Conservation (phyloP, 2,797 vertebrate species). For the Sylvilagus floridanus region DNA sequence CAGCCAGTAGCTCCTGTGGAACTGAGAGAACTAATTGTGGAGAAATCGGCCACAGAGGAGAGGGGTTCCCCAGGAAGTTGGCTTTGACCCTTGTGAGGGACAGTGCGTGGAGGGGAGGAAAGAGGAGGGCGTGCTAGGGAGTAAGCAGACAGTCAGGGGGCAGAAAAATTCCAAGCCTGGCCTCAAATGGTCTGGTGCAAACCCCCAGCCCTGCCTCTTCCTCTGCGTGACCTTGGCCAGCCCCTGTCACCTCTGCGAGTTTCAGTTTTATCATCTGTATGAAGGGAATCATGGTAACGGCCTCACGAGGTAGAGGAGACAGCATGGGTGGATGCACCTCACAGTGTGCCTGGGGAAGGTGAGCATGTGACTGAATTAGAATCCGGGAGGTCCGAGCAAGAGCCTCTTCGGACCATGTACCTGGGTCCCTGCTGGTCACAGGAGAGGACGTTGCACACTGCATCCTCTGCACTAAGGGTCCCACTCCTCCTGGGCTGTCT, state of each 20-base stretch:
- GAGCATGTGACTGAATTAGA: not conserved
- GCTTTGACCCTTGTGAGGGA: not conserved
- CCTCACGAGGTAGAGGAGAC: not conserved
- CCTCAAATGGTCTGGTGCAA: not conserved
- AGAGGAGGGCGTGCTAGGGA: accelerated
- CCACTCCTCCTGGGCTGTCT: not conserved
- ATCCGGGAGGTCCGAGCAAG: not conserved
- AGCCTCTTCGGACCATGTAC: too few relatives aligned
- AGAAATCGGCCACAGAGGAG: not conserved
- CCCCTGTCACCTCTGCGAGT: not conserved
- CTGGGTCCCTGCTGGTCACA: not conserved
- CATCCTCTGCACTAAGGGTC: not conserved
- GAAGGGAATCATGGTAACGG: not conserved
- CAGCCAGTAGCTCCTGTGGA: not conserved
- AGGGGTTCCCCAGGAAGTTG: not conserved
- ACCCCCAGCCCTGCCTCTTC: not conserved
- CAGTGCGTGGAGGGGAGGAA: not conserved
- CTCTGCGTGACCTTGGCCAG: not conserved
- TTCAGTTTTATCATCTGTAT: not conserved
- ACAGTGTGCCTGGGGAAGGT: not conserved
- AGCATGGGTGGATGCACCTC: accelerated
- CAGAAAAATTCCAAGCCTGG: not conserved
- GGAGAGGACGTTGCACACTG: not conserved
- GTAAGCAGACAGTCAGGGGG: not conserved
- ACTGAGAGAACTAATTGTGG: not conserved